A percentile compares a stretch with the other conserved stretches of the same genome.
These are phyloP conservation scores for Cactoblastis cactorum DNA, from an alignment of 2,888 invertebrate genomes.

Conservation along the genomic window DNA sequence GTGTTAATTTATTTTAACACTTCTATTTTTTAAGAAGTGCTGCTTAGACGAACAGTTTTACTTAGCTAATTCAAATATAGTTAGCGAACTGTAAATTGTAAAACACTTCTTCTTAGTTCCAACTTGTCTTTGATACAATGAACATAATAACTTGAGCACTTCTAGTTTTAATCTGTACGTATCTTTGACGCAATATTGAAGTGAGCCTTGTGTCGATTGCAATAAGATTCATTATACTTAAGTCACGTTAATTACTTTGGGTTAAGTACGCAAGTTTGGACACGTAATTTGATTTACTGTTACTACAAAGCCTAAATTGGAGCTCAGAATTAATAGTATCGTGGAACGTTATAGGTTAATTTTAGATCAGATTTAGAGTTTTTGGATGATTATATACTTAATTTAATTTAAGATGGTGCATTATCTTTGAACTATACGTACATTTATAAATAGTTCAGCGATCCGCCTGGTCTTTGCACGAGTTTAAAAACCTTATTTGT, in stretches of 20 bases:
- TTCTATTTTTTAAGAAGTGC: too few species aligned
- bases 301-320: slow-evolving; percentile 1
- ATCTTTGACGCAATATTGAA: background rate
- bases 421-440: too few species aligned
- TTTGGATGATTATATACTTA: too few species aligned
- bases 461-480: too few species aligned
- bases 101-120: background rate
- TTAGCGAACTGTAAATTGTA: background rate
- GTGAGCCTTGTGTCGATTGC: background rate
- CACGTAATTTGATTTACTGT: slow-evolving; percentile 6
- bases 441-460: too few species aligned
- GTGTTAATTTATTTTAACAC: too few species aligned
- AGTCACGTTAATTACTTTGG: slow-evolving; percentile 1
- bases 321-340: background rate
- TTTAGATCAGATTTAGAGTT: too few species aligned
- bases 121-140: slow-evolving; percentile 8
- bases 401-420: too few species aligned
- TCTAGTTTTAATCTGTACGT: slow-evolving; percentile 2
- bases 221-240: background rate
- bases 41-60: too few species aligned
- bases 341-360: too few species aligned
- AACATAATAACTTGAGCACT: background rate
- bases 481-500: too few species aligned
- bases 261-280: slow-evolving; percentile 7
- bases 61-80: background rate